These are phyloP conservation scores for Saiga tatarica DNA, from an alignment of 2,113 vertebrate species.

Conservation along the genomic window DNA sequence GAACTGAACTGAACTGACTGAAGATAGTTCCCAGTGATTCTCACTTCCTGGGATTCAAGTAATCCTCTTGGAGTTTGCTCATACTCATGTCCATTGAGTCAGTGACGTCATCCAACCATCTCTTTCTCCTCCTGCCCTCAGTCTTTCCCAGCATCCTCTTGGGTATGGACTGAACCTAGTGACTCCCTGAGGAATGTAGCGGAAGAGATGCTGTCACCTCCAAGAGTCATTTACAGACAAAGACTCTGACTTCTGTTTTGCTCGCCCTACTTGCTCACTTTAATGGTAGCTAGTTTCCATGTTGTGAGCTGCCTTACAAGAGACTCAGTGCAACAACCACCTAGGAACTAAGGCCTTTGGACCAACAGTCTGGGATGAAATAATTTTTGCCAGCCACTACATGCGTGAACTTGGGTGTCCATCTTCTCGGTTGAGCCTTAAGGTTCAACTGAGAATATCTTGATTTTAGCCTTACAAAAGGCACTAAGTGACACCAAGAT, in stretches of 20 bases:
- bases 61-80: background rate
- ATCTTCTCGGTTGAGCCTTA: background rate
- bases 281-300: background rate
- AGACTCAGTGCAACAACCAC: background rate
- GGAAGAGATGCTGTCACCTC: background rate
- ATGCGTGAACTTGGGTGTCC: background rate
- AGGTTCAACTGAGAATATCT: background rate
- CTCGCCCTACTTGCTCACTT: background rate
- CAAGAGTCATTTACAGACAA: background rate
- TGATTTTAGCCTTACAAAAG: background rate
- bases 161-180: background rate
- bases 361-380: background rate
- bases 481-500: background rate
- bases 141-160: background rate
- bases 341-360: background rate
- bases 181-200: background rate
- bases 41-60: background rate
- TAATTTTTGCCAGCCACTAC: background rate
- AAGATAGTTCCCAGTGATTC: background rate
- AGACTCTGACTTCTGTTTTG: background rate
- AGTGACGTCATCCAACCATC: too few species aligned
- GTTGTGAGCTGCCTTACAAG: background rate
- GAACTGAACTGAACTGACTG: too few species aligned
- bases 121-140: too few species aligned
- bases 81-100: too few species aligned